A percentile compares a stretch with the other conserved stretches of the same genome.
phyloP scores from a whole-genome alignment of 1,140 invertebrate species.

The Drosophila subpulchrella region DNA sequence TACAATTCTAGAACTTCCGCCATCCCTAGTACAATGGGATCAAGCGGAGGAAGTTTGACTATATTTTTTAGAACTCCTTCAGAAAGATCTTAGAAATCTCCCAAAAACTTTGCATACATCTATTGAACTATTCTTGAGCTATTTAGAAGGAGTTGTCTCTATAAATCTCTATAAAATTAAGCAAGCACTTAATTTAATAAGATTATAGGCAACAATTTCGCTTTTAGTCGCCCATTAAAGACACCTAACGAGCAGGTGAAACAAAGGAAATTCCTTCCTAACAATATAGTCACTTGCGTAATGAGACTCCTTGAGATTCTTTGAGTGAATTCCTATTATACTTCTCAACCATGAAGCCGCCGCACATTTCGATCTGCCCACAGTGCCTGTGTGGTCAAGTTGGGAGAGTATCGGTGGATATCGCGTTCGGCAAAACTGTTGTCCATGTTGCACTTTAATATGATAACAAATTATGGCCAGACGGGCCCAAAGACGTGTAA shows the following conservation, averaged over 20 bases:
- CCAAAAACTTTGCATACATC: no score
- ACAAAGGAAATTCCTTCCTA: constrained; percentile 25
- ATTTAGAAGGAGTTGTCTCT: background rate
- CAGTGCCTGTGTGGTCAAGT: constrained; percentile 56
- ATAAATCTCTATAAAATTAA: constrained; percentile 1
- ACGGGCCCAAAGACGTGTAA: constrained; percentile 41
- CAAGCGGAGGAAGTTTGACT: background rate
- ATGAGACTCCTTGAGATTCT: constrained; percentile 17
- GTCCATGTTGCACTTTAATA: constrained; percentile 76
- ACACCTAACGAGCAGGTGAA: constrained; percentile 15
- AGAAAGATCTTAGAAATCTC: background rate
- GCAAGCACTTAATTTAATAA: background rate
- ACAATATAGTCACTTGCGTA: constrained; percentile 26
- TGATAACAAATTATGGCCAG: constrained; percentile 80
- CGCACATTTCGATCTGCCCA: constrained; percentile 9
- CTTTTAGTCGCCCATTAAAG: background rate
- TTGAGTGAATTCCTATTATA: constrained; percentile 23
- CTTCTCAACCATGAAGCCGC: constrained; percentile 14
- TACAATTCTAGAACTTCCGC: constrained; percentile 60
- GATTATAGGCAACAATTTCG: background rate
- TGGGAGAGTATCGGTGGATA: constrained; percentile 53
- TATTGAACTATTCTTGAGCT: no score
- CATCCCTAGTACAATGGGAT: constrained; percentile 41
- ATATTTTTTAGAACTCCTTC: background rate
- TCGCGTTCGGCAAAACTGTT: constrained; percentile 55